These are phyloP conservation scores for Sarcophaga subvicina DNA, from an alignment of 2,888 invertebrate genomes.

Conservation along the genomic window DNA sequence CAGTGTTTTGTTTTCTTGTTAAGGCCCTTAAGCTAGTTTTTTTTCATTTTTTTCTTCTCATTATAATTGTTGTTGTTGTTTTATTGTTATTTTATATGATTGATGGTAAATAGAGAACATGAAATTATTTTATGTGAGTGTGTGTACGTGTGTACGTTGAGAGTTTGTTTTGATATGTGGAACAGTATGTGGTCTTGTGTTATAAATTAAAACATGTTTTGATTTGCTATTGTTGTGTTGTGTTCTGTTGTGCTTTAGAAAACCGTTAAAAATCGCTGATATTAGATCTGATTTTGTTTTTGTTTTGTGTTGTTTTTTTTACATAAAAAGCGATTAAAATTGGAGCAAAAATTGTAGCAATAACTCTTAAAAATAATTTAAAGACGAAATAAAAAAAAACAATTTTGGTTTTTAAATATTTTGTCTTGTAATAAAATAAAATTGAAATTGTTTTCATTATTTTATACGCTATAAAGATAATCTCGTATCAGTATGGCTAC, in stretches of 20 bases:
- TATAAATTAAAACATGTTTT: slow-evolving; percentile 42
- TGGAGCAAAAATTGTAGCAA: not conserved
- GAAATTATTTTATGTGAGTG: not conserved
- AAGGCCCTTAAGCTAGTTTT: not conserved
- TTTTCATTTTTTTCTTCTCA: not conserved
- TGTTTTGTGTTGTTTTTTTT: too few relatives aligned
- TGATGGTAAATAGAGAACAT: not conserved
- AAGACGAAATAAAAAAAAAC: too few relatives aligned
- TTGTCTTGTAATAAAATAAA: too few relatives aligned
- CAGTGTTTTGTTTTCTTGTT: not conserved
- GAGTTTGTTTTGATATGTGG: slow-evolving; percentile 14
- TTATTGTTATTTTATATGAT: not conserved
- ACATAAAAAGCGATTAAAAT: not conserved
- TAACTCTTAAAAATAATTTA: not conserved
- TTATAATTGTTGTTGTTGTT: not conserved
- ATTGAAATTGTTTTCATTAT: too few relatives aligned
- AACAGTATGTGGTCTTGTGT: slow-evolving; percentile 46
- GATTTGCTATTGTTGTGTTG: slow-evolving; percentile 13
- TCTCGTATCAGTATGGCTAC: too few relatives aligned
- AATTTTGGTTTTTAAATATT: too few relatives aligned
- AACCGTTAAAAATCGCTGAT: slow-evolving; percentile 38
- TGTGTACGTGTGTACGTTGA: not conserved
- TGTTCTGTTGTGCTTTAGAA: slow-evolving; percentile 18
- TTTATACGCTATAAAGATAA: too few relatives aligned
- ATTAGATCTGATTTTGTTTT: not conserved